phyloP scores from a whole-genome alignment of 2,113 vertebrate species.

The Catharus minimus region DNA sequence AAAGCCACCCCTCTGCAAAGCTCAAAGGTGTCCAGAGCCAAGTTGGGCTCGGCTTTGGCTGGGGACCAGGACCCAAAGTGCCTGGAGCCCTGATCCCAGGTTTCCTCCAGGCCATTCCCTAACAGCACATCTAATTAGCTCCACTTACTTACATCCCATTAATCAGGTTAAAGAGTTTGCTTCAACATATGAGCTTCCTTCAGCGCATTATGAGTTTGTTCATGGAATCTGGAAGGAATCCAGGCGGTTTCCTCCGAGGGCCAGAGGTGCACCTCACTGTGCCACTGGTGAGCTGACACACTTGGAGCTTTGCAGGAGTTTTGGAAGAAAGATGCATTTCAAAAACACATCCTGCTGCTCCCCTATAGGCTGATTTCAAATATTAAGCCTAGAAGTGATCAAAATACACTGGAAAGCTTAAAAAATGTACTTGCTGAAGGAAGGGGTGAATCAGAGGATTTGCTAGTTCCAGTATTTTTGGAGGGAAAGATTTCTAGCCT shows the following conservation, averaged over 20 bases:
- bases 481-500: background rate
- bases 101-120: background rate
- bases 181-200: conserved; percentile 25
- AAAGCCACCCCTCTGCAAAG: background rate
- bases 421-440: background rate
- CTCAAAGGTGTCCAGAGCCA: background rate
- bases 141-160: conserved; percentile 58
- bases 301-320: background rate
- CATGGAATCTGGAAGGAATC: conserved; percentile 30
- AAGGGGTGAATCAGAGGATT: background rate
- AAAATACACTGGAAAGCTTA: background rate
- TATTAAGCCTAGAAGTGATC: background rate
- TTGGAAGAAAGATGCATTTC: background rate
- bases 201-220: background rate
- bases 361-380: background rate
- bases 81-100: accelerated
- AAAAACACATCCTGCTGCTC: background rate
- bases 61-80: background rate
- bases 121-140: conserved; percentile 32
- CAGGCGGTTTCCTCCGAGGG: background rate
- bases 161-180: conserved; percentile 59
- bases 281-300: background rate
- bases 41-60: background rate
- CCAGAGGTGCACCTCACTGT: background rate
- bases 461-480: background rate